Base-by-base conservation (phyloP, 2,113 vertebrate genomes). In the Brachyhypopomus occidentalis region DNA sequence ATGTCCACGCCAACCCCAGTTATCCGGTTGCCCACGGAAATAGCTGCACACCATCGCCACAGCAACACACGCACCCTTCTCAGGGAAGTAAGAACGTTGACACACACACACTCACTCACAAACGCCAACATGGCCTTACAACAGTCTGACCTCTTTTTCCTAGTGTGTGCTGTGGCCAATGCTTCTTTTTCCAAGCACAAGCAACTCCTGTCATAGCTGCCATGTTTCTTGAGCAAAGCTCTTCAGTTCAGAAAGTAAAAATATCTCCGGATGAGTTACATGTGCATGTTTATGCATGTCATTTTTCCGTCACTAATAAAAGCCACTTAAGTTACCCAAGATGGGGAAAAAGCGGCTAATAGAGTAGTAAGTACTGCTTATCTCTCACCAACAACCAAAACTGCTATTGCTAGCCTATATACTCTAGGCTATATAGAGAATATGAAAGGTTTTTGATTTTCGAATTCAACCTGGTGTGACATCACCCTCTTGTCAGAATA, bases 1-100 rank as follows among this genome's bases (percentile, higher is more conserved):
- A 83, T 86, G 84, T 87, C 83, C 84, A 81, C 63, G 45, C 81
- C 73, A 83, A 77, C 81, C 83, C 86, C 85, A 72, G 25, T 66
- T 58, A 41, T 12, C 45, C 45, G 5, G 41, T 41, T 30, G 30
- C 27, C 69, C 41, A 67, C 71, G 82, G 77, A 69, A 79, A 73
- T 55, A 64, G 79, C 77, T 75, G 55, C 22, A 71, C 34, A 19
- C 38, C 23, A 78, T 87, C 85, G 73, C 83, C 83, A 79, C 56
- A 59, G 83, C 73, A 87, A 87, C 80, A 59, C 52, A 27, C 12
- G 11, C 58, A 36, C 67, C 23, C 36, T 71, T 84, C 80, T 84
- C 80, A 45, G 0, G 63, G 72, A 72, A 80, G 36, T 69, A 41
- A 71, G 36, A 77, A 67, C 22, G 74, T 60, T 75, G n/a, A 72